These are phyloP conservation scores for Caenorhabditis macrosperma DNA, from an alignment of 2,888 invertebrate species.

Conservation along the genomic window DNA sequence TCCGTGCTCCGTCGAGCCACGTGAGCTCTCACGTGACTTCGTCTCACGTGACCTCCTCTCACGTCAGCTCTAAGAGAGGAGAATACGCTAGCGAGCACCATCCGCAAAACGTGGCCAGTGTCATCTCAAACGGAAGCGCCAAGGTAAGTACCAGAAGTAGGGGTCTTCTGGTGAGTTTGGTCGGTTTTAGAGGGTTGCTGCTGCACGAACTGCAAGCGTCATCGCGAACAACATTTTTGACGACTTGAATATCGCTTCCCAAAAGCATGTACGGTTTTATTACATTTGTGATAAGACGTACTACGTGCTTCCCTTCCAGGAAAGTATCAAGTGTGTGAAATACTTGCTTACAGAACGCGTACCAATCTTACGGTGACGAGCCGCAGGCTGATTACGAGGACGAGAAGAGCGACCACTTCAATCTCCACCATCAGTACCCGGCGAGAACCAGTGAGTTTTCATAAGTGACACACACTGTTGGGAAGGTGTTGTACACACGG, in stretches of 20 bases:
- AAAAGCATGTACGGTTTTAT: conserved; percentile 27
- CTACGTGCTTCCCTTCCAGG: background rate
- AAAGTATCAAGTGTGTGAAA: background rate
- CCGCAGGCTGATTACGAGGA: conserved; percentile 55
- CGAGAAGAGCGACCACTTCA: conserved; percentile 49
- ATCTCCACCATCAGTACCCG: conserved; percentile 54
- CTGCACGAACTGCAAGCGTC: conserved; percentile 37
- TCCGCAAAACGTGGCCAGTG: conserved; percentile 47
- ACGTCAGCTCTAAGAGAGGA: conserved; percentile 34
- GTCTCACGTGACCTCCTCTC: conserved; percentile 42
- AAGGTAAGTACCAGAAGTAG: conserved; percentile 28
- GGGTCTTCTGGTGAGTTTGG: conserved; percentile 1
- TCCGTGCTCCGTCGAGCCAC: conserved; percentile 56
- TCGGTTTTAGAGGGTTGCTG: conserved; percentile 50
- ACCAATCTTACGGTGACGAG: conserved; percentile 41
- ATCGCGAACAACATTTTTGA: conserved; percentile 44
- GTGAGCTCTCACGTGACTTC: conserved; percentile 26
- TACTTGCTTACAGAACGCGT: conserved; percentile 30
- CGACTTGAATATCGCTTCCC: conserved; percentile 40
- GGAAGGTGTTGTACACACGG: background rate
- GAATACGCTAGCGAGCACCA: conserved; percentile 45
- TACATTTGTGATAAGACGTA: conserved; percentile 5
- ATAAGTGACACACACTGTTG: background rate
- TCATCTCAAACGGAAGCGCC: conserved; percentile 47
- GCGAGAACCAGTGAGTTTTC: conserved; percentile 28